These are phyloP conservation scores for Nesogale talazaci DNA, from an alignment of 2,113 vertebrate species.

Conservation along the genomic window DNA sequence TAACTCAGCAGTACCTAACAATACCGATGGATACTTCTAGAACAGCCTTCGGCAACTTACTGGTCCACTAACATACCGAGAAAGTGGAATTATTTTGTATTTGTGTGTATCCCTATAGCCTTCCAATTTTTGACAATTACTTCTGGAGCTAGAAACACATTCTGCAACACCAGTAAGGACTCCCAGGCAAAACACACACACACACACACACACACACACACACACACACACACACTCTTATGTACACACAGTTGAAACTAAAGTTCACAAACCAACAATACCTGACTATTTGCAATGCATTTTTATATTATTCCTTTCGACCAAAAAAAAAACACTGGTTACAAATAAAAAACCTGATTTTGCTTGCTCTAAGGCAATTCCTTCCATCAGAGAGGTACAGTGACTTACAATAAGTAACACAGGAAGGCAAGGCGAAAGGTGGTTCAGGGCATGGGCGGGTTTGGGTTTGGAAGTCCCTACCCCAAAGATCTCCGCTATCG, in stretches of 20 bases:
- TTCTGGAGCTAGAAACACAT: slow-evolving; percentile 1
- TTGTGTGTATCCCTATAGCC: not conserved
- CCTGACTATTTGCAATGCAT: not conserved
- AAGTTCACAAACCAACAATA: slow-evolving; percentile 10
- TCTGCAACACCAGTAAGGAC: not conserved
- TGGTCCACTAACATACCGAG: not conserved
- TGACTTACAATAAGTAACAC: not conserved
- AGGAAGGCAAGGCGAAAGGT: not conserved
- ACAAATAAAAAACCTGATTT: not conserved
- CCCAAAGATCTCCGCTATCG: not conserved
- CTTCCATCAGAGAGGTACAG: not conserved
- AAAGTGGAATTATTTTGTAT: not conserved
- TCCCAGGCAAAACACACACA: not conserved
- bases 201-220: not conserved
- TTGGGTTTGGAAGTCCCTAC: not conserved
- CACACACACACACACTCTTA: not conserved
- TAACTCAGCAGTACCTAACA: too few relatives aligned
- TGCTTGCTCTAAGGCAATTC: not conserved
- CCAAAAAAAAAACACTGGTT: not conserved
- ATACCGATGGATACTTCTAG: not conserved
- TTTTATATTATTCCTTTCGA: not conserved
- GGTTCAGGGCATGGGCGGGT: not conserved
- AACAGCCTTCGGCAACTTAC: not conserved
- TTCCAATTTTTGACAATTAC: not conserved
- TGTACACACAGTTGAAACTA: not conserved